These are phyloP conservation scores for Acronicta psi DNA, from an alignment of 2,888 invertebrate species.

Conservation along the genomic window DNA sequence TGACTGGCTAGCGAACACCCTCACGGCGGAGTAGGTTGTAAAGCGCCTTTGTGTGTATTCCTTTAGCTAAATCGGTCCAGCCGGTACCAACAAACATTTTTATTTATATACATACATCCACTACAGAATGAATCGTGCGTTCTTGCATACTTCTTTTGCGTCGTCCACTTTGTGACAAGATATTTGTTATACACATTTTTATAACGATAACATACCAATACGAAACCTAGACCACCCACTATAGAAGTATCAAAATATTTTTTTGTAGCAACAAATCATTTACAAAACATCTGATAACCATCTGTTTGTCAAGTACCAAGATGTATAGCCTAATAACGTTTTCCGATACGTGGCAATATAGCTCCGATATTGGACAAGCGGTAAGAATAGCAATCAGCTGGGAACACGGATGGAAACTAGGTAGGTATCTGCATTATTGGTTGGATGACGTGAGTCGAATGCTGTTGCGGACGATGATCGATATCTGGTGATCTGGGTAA, in stretches of 20 bases:
- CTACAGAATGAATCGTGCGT: no score
- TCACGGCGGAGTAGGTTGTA: no score
- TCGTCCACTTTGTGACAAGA: no score
- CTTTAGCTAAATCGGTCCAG: no score
- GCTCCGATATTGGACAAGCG: conserved; percentile 69
- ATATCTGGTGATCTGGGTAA: conserved; percentile 45
- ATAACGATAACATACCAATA: no score
- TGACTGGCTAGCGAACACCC: no score
- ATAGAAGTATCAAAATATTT: not conserved
- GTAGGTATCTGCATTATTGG: conserved; percentile 70
- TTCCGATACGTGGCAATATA: conserved; percentile 62
- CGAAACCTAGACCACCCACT: not conserved
- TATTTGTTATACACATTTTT: no score
- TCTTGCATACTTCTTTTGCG: no score
- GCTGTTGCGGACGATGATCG: conserved; percentile 47
- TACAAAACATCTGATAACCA: conserved; percentile 52
- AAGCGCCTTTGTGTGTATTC: no score
- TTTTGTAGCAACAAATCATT: conserved; percentile 45
- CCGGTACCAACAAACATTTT: no score
- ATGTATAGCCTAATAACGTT: conserved; percentile 59
- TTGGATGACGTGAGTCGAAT: conserved; percentile 66
- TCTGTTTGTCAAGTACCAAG: conserved; percentile 54
- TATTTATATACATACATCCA: no score
- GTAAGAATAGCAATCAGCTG: conserved; percentile 77
- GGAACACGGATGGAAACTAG: conserved; percentile 60